A percentile compares a stretch with the other conserved stretches of the same genome.
phyloP scores from a whole-genome alignment of 2,888 invertebrate species.

The Microchrysa polita region DNA sequence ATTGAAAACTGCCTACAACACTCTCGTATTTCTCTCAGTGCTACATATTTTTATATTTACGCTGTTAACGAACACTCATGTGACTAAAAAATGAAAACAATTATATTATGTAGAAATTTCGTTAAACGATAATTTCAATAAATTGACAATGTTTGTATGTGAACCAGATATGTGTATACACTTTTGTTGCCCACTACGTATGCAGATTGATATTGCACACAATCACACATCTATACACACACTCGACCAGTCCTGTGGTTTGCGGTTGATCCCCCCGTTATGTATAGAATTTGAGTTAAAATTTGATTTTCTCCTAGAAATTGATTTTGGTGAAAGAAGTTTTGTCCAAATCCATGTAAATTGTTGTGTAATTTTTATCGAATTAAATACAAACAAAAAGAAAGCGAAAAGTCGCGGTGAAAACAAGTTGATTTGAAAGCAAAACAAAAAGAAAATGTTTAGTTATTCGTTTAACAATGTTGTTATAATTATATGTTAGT shows the following conservation, averaged over 20 bases:
- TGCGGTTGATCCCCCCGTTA: too few relatives aligned
- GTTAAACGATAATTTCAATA: slow-evolving; percentile 1
- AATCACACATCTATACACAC: neutral
- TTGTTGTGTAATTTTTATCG: slow-evolving; percentile 43
- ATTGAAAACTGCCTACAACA: slow-evolving; percentile 21
- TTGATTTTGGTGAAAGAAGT: neutral
- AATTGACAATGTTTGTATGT: too few relatives aligned
- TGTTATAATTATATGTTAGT: slow-evolving; percentile 45
- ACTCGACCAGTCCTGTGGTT: too few relatives aligned
- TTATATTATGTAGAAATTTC: neutral
- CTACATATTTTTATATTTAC: neutral
- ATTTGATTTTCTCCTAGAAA: too few relatives aligned
- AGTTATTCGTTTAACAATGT: slow-evolving; percentile 45
- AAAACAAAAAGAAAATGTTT: slow-evolving; percentile 36
- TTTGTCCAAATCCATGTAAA: slow-evolving; percentile 44
- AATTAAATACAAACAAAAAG: neutral
- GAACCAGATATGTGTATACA: too few relatives aligned
- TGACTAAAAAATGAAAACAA: neutral
- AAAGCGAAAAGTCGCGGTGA: neutral
- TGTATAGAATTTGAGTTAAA: too few relatives aligned
- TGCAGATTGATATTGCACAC: slow-evolving; percentile 1
- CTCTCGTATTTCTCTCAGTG: slow-evolving; percentile 11
- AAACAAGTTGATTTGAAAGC: neutral
- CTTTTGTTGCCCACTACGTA: neutral
- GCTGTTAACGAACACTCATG: neutral